Base-by-base conservation (phyloP, 2,888 invertebrate genomes). In the Noctua pronuba region DNA sequence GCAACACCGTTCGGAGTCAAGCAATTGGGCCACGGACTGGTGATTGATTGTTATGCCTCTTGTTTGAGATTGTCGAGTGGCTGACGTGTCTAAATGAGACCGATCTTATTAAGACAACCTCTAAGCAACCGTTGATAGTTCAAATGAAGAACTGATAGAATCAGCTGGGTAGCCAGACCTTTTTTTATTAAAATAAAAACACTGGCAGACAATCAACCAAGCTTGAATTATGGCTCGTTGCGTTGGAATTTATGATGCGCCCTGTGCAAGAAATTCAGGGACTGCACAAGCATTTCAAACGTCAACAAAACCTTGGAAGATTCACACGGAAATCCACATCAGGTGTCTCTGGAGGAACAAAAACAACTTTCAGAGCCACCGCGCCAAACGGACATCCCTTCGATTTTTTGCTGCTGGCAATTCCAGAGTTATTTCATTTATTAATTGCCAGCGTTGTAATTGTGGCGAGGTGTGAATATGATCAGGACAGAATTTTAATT, bases 401-500 rank as follows among this genome's bases (percentile, higher is more conserved):
- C 44, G 24, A 49, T 72, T 91, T 90, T 91, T 90, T 89, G 80
- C 84, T 62, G 67, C 41, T 79, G 66, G 73, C 82, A 85, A 90
- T 89, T 88, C 85, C 80, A 80, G 79, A 87, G 88, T 81, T 86
- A 89, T 89, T 89, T 80, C 85, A 80, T 88, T 84, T 88, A 89
- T 90, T 91, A 91, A 93, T 92, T 92, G 88, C 86, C 79, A 77
- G 80, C 78, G 83, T 89, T 85, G 84, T 87, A 88, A 89, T 88
- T 90, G 88, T 85, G 74, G 73, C 85, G 91, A 94, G 93, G 95
- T 94, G 95, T 94, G 92, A 93, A 92, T 91, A 92, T 92, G 91
- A 93, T 92, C 91, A 92, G 91, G 90, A 91, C 89, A 93, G 94
- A 94, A 96, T 96, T 94, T 92, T 94, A 95, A 96, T 95, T 93